phyloP scores from a whole-genome alignment of 2,888 invertebrate species.

The Colostygia pectinataria region DNA sequence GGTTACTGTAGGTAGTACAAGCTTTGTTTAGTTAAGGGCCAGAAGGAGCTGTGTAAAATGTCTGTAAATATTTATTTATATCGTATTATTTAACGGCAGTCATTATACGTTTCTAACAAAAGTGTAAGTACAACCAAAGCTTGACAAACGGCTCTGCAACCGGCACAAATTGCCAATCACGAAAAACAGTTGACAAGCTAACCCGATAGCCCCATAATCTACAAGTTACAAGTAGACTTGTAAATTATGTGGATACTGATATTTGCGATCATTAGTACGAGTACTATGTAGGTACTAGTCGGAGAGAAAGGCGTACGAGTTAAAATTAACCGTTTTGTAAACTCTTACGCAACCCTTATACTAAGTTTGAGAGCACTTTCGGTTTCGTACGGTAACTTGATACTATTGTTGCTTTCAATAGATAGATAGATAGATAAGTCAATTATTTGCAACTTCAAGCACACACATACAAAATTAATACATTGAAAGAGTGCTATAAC shows the following conservation, averaged over 20 bases:
- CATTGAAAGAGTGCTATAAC: too few species aligned
- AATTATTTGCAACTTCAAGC: too few species aligned
- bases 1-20: too few species aligned
- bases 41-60: too few species aligned
- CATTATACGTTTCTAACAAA: too few species aligned
- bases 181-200: constrained; percentile 14
- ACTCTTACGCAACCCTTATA: constrained; percentile 30
- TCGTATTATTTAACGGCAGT: too few species aligned
- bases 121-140: neutral
- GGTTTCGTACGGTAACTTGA: constrained; percentile 1
- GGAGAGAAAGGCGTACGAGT: constrained; percentile 54
- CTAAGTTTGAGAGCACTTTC: constrained; percentile 26
- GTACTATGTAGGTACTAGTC: too few species aligned
- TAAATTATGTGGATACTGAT: constrained; percentile 23
- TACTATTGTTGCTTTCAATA: constrained; percentile 11
- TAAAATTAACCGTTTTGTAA: constrained; percentile 51
- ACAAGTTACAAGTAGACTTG: constrained; percentile 9
- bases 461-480: too few species aligned
- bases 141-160: neutral
- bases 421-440: too few species aligned
- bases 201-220: constrained; percentile 12
- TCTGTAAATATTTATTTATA: too few species aligned
- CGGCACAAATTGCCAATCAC: constrained; percentile 7
- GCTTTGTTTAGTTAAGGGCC: too few species aligned
- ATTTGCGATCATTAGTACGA: constrained; percentile 23